A percentile compares a stretch with the other conserved stretches of the same genome.
Evolutionary conservation across 2,888 invertebrate species (phyloP).

Genomic region (Poecilobothrus nobilitatus): DNA sequence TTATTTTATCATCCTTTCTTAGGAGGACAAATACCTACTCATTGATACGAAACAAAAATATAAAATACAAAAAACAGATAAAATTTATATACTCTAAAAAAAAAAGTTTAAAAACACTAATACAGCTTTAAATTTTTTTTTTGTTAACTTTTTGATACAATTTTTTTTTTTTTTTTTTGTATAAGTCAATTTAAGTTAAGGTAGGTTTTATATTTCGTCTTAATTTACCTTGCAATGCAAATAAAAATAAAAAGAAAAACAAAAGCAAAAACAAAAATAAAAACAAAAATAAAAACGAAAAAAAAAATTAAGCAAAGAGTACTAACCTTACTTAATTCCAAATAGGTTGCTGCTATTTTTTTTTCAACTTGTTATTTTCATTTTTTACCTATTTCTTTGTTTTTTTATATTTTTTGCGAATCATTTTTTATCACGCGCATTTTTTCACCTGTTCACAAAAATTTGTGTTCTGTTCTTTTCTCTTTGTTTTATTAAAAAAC

Average conservation of each 20-base stretch:
- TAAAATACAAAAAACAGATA: too few species aligned
- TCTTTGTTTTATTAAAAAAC: too few species aligned
- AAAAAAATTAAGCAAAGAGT: neutral
- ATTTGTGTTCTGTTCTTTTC: neutral
- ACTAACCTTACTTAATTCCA: conserved; percentile 6
- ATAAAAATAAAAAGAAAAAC: neutral
- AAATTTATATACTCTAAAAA: too few species aligned
- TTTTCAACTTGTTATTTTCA: neutral
- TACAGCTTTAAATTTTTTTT: too few species aligned
- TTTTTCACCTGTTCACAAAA: conserved; percentile 6
- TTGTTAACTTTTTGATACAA: too few species aligned
- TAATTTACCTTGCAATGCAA: neutral
- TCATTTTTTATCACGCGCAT: conserved; percentile 3
- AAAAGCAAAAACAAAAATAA: neutral
- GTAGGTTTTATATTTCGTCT: neutral
- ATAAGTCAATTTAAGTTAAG: conserved; percentile 1
- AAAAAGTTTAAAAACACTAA: too few species aligned
- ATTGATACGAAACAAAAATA: too few species aligned
- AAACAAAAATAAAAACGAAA: neutral
- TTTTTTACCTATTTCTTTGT: neutral
- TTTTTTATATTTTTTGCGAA: neutral
- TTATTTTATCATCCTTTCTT: too few species aligned
- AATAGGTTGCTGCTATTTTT: conserved; percentile 1
- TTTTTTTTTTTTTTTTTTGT: neutral
- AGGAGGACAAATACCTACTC: too few species aligned